Evolutionary conservation across 2,888 invertebrate species (phyloP).

Genomic region (Chrysolina oricalcia): DNA sequence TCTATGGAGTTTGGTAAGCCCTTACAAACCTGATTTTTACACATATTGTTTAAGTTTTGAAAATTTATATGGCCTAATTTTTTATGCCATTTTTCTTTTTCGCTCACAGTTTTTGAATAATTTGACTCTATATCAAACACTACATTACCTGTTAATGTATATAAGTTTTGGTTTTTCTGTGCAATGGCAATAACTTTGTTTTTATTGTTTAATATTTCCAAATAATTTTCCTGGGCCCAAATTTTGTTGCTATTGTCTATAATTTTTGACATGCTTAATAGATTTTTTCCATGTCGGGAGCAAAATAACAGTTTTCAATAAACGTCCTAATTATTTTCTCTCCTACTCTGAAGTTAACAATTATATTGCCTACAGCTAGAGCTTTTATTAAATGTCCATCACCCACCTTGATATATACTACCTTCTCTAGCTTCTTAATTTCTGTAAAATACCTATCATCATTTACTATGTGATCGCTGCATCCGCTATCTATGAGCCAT

Average conservation of each 20-base stretch:
- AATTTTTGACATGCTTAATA: slow-evolving; percentile 30
- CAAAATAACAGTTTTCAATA: slow-evolving; percentile 32
- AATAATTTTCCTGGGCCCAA: slow-evolving; percentile 8
- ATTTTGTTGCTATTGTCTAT: slow-evolving; percentile 23
- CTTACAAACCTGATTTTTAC: slow-evolving; percentile 14
- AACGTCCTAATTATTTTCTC: not conserved
- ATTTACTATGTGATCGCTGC: slow-evolving; percentile 18
- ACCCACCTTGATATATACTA: slow-evolving; percentile 21
- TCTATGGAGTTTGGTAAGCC: slow-evolving; percentile 6
- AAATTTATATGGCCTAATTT: slow-evolving; percentile 29
- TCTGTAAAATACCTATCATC: slow-evolving; percentile 27
- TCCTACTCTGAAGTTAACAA: slow-evolving; percentile 23
- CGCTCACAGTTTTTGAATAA: not conserved
- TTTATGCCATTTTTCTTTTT: slow-evolving; percentile 25
- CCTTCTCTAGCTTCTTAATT: slow-evolving; percentile 26
- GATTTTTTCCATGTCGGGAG: slow-evolving; percentile 30
- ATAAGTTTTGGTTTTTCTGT: slow-evolving; percentile 6
- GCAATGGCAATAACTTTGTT: not conserved
- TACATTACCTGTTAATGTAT: not conserved
- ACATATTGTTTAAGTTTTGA: slow-evolving; percentile 13
- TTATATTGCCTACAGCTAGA: slow-evolving; percentile 30
- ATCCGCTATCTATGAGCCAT: slow-evolving; percentile 34
- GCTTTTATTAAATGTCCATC: slow-evolving; percentile 24
- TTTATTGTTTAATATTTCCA: slow-evolving; percentile 22
- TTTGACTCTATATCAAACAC: not conserved